Base-by-base conservation (phyloP, 2,797 vertebrate genomes). In the Chanos chanos region DNA sequence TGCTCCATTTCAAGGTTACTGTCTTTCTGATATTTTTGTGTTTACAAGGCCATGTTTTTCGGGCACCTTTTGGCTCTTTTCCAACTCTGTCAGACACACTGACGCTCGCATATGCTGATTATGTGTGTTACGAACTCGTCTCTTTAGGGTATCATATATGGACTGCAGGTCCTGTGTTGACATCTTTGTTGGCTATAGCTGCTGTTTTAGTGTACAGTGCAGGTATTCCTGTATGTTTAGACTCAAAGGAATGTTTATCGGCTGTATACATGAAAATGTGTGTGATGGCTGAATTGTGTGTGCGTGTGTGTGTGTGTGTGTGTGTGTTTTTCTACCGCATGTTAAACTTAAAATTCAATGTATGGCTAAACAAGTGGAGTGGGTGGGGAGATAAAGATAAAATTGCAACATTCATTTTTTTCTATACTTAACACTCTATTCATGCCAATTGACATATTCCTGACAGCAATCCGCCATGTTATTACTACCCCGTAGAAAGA, bases 141-240 rank as follows among this genome's bases (percentile, higher is more conserved):
- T 53, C 28, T 30, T 44, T 49, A 60, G 22, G 44, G 54, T 16
- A 41, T 48, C 44, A 16, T 9, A 45, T 19, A 37, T 43, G 47
- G 51, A 22, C 24, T 49, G 28, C 53, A 60, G 58, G 52, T 69
- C 41, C 59, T 64, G 64, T 53, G 45, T 61, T 60, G 57, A 59
- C 33, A 70, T 51, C 60, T 33, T 64, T n/a, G n/a, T n/a, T 64
- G 64, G 71, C 31, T 63, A 64, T 62, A 66, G 62, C 83, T 89
- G 87, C 87, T 87, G 85, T 88, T 87, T 83, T 88, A 85, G 81
- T 79, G 87, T 86, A 87, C 86, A 79, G 62, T 77, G 76, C 70
- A 64, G 61, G 36, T 66, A 56, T 68, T 52, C 70, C 59, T 68
- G 78, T 81, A 85, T 82, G 80, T 86, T 83, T 83, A 2, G 59